phyloP scores from a whole-genome alignment of 2,113 vertebrate genomes.

The Ammodytes dubius region DNA sequence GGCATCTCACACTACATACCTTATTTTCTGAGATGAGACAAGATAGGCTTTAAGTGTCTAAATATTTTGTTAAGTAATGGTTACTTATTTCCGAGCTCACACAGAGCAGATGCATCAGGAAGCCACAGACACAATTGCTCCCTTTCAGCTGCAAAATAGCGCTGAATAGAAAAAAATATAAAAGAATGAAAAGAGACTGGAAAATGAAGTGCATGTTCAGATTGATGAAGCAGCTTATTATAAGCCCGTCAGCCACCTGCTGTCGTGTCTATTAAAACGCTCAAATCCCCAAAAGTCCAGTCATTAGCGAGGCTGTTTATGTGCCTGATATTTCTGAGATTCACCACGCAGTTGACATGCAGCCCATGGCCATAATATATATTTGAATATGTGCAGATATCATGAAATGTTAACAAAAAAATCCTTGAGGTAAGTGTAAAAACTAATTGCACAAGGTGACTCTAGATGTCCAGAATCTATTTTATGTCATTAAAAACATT shows the following conservation, averaged over 20 bases:
- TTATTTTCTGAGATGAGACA: neutral
- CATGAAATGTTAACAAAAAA: conserved; percentile 13
- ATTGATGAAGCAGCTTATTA: conserved; percentile 39
- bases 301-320: conserved; percentile 3
- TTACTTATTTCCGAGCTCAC: neutral
- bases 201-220: conserved; percentile 21
- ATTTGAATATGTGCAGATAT: neutral
- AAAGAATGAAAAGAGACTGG: neutral
- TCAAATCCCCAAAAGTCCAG: conserved; percentile 37
- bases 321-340: neutral
- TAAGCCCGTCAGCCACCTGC: conserved; percentile 26
- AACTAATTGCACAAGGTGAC: neutral
- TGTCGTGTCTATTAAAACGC: conserved; percentile 30
- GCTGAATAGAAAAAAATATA: neutral
- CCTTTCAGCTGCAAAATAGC: neutral
- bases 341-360: neutral
- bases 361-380: neutral
- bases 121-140: neutral
- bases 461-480: neutral
- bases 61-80: neutral
- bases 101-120: neutral
- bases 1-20: neutral
- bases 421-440: neutral
- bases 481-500: neutral
- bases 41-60: neutral